Evolutionary conservation across 2,888 invertebrate genomes (phyloP).

Genomic region (Loripinus fragilis): DNA sequence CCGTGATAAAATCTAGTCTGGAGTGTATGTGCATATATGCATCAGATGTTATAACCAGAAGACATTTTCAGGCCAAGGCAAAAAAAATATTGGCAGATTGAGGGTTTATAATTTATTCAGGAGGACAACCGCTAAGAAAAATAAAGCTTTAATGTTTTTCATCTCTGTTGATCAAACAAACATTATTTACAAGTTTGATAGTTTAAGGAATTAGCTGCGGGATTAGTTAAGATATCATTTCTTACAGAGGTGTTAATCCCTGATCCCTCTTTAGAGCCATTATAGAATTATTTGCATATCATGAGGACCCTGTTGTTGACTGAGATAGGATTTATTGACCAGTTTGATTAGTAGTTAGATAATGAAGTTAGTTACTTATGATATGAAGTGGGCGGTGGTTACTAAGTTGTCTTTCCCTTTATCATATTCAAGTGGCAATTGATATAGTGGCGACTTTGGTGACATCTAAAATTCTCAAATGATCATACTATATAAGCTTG

Average conservation of each 20-base stretch:
- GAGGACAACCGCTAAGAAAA: too few relatives aligned
- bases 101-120: constrained; percentile 1
- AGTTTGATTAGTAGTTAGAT: constrained; percentile 3
- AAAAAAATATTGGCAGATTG: too few relatives aligned
- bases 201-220: constrained; percentile 1
- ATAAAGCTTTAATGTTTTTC: neutral
- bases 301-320: neutral
- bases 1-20: too few relatives aligned
- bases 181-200: neutral
- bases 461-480: too few relatives aligned
- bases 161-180: constrained; percentile 13
- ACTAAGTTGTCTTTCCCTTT: neutral
- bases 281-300: constrained; percentile 13
- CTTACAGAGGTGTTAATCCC: constrained; percentile 7
- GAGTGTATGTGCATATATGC: too few relatives aligned
- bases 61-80: too few relatives aligned
- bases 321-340: neutral
- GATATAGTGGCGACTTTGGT: too few relatives aligned
- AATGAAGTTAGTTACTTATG: constrained; percentile 1
- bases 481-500: too few relatives aligned
- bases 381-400: constrained; percentile 3
- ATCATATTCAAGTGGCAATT: neutral
- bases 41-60: too few relatives aligned
- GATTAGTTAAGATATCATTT: constrained; percentile 17
- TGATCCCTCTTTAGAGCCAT: constrained; percentile 12